These are phyloP conservation scores for Tokudaia tokunoshimensis DNA, from an alignment of 2,797 vertebrate genomes.

Conservation along the genomic window DNA sequence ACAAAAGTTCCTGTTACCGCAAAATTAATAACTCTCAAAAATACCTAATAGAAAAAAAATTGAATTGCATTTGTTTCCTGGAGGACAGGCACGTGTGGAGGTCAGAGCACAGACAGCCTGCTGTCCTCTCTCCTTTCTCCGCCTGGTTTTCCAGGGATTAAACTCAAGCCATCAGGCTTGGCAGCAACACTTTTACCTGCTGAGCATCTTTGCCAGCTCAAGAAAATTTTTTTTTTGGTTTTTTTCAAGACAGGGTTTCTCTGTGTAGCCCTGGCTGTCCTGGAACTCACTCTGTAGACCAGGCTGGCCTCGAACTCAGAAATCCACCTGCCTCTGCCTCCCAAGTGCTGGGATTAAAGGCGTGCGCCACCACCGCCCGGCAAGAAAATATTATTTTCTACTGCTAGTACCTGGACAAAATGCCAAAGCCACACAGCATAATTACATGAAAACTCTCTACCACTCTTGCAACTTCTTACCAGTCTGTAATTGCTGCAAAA, in stretches of 20 bases:
- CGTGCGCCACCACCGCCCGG: too few relatives aligned
- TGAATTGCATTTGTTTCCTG: not conserved
- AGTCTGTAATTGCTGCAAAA: slow-evolving; percentile 14
- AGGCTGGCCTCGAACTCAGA: too few relatives aligned
- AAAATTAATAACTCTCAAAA: slow-evolving; percentile 56
- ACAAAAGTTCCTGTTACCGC: not conserved
- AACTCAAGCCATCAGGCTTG: not conserved
- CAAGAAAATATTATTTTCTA: slow-evolving; percentile 20
- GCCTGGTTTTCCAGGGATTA: not conserved
- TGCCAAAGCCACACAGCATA: not conserved
- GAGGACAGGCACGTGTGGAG: too few relatives aligned
- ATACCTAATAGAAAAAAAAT: not conserved
- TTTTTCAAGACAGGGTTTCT: too few relatives aligned
- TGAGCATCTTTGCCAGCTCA: not conserved
- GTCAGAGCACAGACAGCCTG: not conserved
- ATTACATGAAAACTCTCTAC: not conserved
- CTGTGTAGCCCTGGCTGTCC: too few relatives aligned
- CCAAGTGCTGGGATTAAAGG: too few relatives aligned
- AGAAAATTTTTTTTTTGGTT: too few relatives aligned
- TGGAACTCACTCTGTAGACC: too few relatives aligned
- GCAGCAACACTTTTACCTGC: not conserved
- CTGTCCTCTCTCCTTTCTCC: not conserved
- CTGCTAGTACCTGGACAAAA: slow-evolving; percentile 7
- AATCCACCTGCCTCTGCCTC: too few relatives aligned
- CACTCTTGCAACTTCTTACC: not conserved